Base-by-base conservation (phyloP, 2,797 vertebrate genomes). In the Pithecia hirsuta region DNA sequence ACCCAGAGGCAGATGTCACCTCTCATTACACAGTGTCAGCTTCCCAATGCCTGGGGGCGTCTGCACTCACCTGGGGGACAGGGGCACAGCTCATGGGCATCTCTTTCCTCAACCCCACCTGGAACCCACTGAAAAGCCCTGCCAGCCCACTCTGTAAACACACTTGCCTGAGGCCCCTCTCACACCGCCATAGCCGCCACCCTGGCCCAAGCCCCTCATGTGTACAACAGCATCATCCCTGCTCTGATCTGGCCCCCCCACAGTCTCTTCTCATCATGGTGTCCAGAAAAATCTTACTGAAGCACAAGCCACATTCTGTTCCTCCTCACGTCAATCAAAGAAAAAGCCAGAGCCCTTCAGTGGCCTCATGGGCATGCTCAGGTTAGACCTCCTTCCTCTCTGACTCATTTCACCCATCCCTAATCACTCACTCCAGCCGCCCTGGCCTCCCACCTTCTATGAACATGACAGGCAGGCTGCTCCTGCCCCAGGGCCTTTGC, bases 401-500 rank as follows among this genome's bases (percentile, higher is more conserved):
- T 44, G 36, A 48, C 39, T 86, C 52, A 22, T 33, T 33, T 36
- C 36, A 36, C 26, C 41, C 2, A 3, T 0, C 12, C 28, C 39
- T 20, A 46, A 19, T 39, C 14, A 12, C 79, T 61, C 76, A 13
- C 14, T 39, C n/a, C 36, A 55, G 89, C 28, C 19, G 50, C 22
- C 9, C 17, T 55, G 17, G 14, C 17, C 41, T 36, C 50, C 24
- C 78, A 15, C 36, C 39, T 57, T 44, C 86, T 33, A n/a, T 55
- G 36, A 61, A 67, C 15, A 12, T 7, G 55, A 74, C 15, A 20
- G 5, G 46, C 46, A 46, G 0, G 0, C 19, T 70, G 0, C 11
- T 70, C 22, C 81, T 55, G 41, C 13, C 70, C 81, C 76, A 15
- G 72, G 55, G 7, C 86, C 72, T 84, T 91, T 79, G 86, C 80